Percentiles rank a stretch among this genome's conserved stretches.
phyloP scores from a whole-genome alignment of 1,140 invertebrate genomes.

The Probaryconus sp. region DNA sequence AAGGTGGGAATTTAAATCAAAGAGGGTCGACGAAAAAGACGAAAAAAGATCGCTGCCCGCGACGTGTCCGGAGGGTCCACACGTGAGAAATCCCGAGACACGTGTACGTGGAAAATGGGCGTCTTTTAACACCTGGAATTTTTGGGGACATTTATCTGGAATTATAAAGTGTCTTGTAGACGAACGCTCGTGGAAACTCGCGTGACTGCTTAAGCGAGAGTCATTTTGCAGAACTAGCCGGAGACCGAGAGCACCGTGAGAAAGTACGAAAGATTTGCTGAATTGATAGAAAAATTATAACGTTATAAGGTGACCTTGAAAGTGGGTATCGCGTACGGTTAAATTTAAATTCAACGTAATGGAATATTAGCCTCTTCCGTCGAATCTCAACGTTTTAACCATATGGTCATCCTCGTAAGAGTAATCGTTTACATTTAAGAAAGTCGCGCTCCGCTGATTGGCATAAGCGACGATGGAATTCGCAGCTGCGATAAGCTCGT shows the following conservation, averaged over 20 bases:
- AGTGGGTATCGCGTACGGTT: too few species aligned
- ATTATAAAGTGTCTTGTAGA: background rate
- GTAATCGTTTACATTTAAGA: slow-evolving; percentile 62
- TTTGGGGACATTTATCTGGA: slow-evolving; percentile 48
- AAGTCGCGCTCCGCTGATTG: slow-evolving; percentile 70
- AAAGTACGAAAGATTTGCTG: slow-evolving; percentile 30
- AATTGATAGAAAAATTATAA: too few species aligned
- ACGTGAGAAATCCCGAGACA: slow-evolving; percentile 72
- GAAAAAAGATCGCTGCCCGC: slow-evolving; percentile 37
- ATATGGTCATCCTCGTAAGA: slow-evolving; percentile 65
- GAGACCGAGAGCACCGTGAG: slow-evolving; percentile 29
- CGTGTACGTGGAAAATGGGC: slow-evolving; percentile 65
- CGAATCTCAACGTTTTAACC: slow-evolving; percentile 73
- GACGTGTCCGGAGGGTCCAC: slow-evolving; percentile 41
- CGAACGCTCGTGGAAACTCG: slow-evolving; percentile 57
- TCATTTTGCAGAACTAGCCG: background rate
- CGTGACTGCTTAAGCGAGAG: slow-evolving; percentile 43
- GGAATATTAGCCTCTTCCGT: too few species aligned
- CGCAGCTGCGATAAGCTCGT: slow-evolving; percentile 67
- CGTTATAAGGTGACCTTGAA: too few species aligned
- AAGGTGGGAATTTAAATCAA: slow-evolving; percentile 38
- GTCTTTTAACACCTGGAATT: slow-evolving; percentile 69
- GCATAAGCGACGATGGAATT: slow-evolving; percentile 63
- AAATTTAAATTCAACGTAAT: slow-evolving; percentile 39
- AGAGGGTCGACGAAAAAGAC: slow-evolving; percentile 26